Evolutionary conservation across 1,140 invertebrate genomes (phyloP), one percentile per base, ranked within the genome.

Genomic region (Zeugodacus cucurbitae): DNA sequence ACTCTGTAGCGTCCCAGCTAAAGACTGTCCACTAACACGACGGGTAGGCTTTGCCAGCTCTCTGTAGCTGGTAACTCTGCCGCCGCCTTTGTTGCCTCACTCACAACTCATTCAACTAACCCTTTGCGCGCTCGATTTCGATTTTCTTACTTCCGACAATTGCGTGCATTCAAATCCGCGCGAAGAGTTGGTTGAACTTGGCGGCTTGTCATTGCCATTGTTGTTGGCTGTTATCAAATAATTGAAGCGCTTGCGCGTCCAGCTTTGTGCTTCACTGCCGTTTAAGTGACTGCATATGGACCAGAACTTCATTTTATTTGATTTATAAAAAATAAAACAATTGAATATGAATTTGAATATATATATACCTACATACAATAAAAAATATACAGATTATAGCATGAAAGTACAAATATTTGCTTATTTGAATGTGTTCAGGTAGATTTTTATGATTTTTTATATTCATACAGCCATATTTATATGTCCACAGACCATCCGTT

Each of bases 91-190:
- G 58, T 62, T 67, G 14, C 26, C 10, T 32, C 11, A 4, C 11
- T 67, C 29, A 3, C 29, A 32, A 54, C 48, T 54, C n/a, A n/a
- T n/a, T 32, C 29, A 67, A 34, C 64, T 67, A 32, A 67, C 64
- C 64, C 64, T 67, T 62, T 67, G 64, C 3, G 26, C 57, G 20
- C 29, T n/a, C 44, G 34, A n/a, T 44, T 48, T 11, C 48, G 37
- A 14, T 41, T 10, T 4, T 87, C 54, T 87, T 87, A 54, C 57
- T 87, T 57, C 85, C 54, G 41, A 10, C 86, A 57, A 86, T 89
- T 78, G 58, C 78, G n/a, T 89, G 64, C 64, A 90, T 91, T 90
- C 89, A 11, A 89, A 90, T 90, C 89, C 89, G 89, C 58, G 41
- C 64, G 67, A 48, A 48, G 57, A 67, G 64, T 67, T 67, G 64